Base-by-base conservation (phyloP, 2,113 vertebrate species). In the Ceuthmochares aereus region DNA sequence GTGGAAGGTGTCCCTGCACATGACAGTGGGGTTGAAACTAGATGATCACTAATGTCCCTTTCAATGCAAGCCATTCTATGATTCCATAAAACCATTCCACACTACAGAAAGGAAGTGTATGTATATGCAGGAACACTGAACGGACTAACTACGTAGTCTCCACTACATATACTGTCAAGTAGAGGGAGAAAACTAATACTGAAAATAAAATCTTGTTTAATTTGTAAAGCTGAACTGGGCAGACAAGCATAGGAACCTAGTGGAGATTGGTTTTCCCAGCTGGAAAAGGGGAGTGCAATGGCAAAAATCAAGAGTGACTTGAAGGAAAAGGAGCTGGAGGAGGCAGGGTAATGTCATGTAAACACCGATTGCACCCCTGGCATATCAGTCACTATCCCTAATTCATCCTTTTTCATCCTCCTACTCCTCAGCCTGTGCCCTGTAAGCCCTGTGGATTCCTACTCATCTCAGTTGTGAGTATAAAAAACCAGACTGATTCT, bases 341-440 rank as follows among this genome's bases (percentile, higher is more conserved):
- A 7, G 8, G 16, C 25, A 64, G 4, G 6, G 14, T 21, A 13
- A 76, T 15, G 8, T 30, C 29, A 29, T 3, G 12, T 58, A 54
- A 32, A 18, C 84, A 14, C 19, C 7, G 56, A 1, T 4, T 68
- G 10, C 15, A 59, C 16, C 15, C 5, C 6, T 37, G 54, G 3
- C 10, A 1, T 45, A 16, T 25, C 14, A 36, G 5, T 37, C 32
- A 49, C 42, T 23, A 55, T 2, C 14, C 18, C 19, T n/a, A 34
- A 67, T 26, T 34, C 8, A 21, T 40, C 0, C 0, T 32, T 70
- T 62, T 36, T 91, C 14, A 29, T 7, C 27, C 20, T 29, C 18
- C 8, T 77, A 64, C 16, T 11, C 14, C 13, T 81, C 32, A 60
- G 11, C 8, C 8, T 43, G 13, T 25, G 14, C 19, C 25, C 9